These are phyloP conservation scores for Pyrocoelia pectoralis DNA, from an alignment of 2,888 invertebrate genomes.

Conservation along the genomic window DNA sequence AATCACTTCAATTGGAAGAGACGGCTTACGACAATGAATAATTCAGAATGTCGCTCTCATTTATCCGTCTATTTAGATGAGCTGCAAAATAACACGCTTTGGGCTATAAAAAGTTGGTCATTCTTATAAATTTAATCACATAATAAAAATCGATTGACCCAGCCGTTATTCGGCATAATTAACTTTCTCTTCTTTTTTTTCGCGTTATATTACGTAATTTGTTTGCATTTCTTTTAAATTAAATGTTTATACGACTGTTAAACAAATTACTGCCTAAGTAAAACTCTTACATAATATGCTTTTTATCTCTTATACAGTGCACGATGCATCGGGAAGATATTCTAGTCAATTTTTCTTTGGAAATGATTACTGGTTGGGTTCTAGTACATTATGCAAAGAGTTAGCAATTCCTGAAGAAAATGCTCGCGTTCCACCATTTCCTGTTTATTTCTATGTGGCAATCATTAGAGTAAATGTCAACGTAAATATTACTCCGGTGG, in stretches of 20 bases:
- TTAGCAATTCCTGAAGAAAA: slow-evolving; percentile 65
- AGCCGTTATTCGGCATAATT: not conserved
- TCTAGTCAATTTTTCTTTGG: slow-evolving; percentile 79
- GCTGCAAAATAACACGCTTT: slow-evolving; percentile 67
- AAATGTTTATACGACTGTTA: not conserved
- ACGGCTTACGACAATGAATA: slow-evolving; percentile 43
- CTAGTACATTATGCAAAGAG: slow-evolving; percentile 73
- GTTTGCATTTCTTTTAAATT: not conserved
- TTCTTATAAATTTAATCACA: not conserved
- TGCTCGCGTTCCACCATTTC: slow-evolving; percentile 66
- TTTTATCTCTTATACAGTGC: slow-evolving; percentile 65
- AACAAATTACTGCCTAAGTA: not conserved
- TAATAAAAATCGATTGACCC: not conserved
- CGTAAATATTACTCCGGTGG: slow-evolving; percentile 53
- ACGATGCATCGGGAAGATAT: slow-evolving; percentile 83
- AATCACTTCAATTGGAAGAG: slow-evolving; percentile 69
- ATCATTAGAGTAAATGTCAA: slow-evolving; percentile 57
- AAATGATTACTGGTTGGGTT: slow-evolving; percentile 84
- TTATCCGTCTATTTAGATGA: slow-evolving; percentile 67
- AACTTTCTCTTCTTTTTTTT: slow-evolving; percentile 1
- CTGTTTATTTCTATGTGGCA: slow-evolving; percentile 69
- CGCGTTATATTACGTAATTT: not conserved
- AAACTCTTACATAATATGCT: too few species aligned
- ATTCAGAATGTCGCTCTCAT: slow-evolving; percentile 62
- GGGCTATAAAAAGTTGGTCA: slow-evolving; percentile 83